Evolutionary conservation across 92 coral and sea anemone species (phyloP).

Genomic region (Isaurus tuberculatus): DNA sequence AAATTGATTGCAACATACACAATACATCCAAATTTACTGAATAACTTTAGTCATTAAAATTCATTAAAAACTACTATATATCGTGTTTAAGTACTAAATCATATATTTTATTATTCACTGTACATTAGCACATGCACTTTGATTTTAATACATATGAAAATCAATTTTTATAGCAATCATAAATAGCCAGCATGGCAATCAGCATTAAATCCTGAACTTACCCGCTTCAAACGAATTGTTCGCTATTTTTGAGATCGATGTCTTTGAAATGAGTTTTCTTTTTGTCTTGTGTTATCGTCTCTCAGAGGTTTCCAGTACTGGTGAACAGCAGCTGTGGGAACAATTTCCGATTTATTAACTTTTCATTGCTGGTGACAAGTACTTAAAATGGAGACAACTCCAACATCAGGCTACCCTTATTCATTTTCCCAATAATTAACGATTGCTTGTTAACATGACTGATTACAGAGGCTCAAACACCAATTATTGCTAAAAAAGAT

Average conservation of each 20-base stretch:
- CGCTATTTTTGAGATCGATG: slow-evolving; percentile 18
- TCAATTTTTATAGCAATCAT: not conserved
- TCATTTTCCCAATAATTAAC: not conserved
- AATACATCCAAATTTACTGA: slow-evolving; percentile 3
- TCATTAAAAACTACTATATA: not conserved
- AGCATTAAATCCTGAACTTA: slow-evolving; percentile 11
- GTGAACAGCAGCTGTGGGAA: slow-evolving; percentile 13
- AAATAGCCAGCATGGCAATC: slow-evolving; percentile 4
- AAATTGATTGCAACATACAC: slow-evolving; percentile 10
- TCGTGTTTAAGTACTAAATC: not conserved
- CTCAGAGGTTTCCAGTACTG: slow-evolving; percentile 17
- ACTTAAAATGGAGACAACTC: not conserved
- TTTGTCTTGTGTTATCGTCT: slow-evolving; percentile 15
- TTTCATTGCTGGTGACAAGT: not conserved
- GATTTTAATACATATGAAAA: not conserved
- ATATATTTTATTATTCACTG: too few relatives aligned
- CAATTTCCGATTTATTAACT: not conserved
- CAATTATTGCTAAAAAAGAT: slow-evolving; percentile 6
- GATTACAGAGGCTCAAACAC: not conserved
- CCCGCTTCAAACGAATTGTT: slow-evolving; percentile 20
- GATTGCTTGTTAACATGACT: not conserved
- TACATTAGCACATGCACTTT: not conserved
- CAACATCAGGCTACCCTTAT: not conserved
- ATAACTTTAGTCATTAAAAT: not conserved
- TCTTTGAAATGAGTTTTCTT: not conserved